Evolutionary conservation across 1,140 invertebrate genomes (phyloP), one percentile per base, ranked within the genome.

Genomic region (Schlechtendalia chinensis): DNA sequence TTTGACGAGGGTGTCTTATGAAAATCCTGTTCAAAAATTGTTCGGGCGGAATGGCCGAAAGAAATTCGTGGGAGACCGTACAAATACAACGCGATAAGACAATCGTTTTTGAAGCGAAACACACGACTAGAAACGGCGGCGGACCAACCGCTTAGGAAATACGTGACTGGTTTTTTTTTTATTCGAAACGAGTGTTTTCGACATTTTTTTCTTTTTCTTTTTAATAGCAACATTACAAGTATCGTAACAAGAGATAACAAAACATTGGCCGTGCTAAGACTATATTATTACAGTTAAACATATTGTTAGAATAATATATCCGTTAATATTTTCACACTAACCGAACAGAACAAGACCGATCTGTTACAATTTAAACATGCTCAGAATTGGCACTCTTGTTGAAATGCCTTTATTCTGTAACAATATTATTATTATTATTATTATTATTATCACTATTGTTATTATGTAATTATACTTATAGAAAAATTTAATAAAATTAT

Each of bases 341-440:
- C 19, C 17, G 3, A 27, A 69, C 67, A 69, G 47, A 50, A 50
- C 56, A 59, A 50, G n/a, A n/a, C n/a, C n/a, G n/a, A n/a, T n/a
- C n/a, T n/a, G n/a, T n/a, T n/a, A 1, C 45, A 14, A 17, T 69
- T 24, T 24, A 69, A 50, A 69, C 0, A 14, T 17, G 12, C 14
- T 10, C 47, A 12, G 45, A 24, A 50, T 69, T 69, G 67, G 67
- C 67, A 69, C 67, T 47, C 45, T 69, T 50, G 50, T 69, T 69
- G 47, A 19, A 39, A 67, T 39, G 14, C 14, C 22, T 17, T 24
- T 24, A 47, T 10, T 47, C 19, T 47, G 47, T 39, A 39, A 39
- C 32, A 39, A 39, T 4, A 39, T 39, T n/a, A n/a, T n/a, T n/a
- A n/a, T n/a, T n/a, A n/a, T n/a, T n/a, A n/a, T n/a, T n/a, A n/a